Base-by-base conservation (phyloP, 2,888 invertebrate genomes). In the Hypercompe scribonia region DNA sequence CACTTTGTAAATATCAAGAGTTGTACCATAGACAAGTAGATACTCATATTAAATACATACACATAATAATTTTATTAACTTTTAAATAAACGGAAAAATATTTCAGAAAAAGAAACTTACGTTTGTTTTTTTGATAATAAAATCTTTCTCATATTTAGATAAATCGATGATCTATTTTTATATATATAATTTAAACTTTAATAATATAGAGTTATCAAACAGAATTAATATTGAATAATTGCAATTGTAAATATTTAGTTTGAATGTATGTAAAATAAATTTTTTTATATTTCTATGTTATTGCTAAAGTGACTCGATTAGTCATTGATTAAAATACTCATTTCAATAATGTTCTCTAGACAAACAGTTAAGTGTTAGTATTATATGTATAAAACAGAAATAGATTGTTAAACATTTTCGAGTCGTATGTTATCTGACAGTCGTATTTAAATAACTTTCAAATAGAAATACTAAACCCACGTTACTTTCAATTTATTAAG, bases 401-500 rank as follows among this genome's bases (percentile, higher is more conserved):
- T 11, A 68, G 70, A 58, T 61, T 61, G 42, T 68, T 46, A 33
- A 31, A 31, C 3, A 33, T 46, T 33, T 46, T 31, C 28, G 71
- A 65, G 50, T 70, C 69, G 75, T 74, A 66, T 73, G 72, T 70
- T 73, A 85, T 78, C 68, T 77, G 79, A 78, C 74, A 74, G 68
- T 74, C 76, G 68, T 78, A 80, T 64, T 81, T 78, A 42, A 15
- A 58, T 36, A 42, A 74, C 72, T 77, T 78, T 78, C 68, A 69
- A 79, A 81, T 79, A 77, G 79, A 80, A 82, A 72, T 73, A 75
- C 36, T 73, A 54, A 77, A 33, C 74, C 70, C 77, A 81, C 78
- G 54, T 34, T 28, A 8, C 36, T 39, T 64, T 13, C 71, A 76
- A 76, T 81, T 82, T 80, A 79, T 82, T 68, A 67, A 70, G 69